Conservation (phyloP, 1,140 invertebrate species). For the Ylistrum balloti region DNA sequence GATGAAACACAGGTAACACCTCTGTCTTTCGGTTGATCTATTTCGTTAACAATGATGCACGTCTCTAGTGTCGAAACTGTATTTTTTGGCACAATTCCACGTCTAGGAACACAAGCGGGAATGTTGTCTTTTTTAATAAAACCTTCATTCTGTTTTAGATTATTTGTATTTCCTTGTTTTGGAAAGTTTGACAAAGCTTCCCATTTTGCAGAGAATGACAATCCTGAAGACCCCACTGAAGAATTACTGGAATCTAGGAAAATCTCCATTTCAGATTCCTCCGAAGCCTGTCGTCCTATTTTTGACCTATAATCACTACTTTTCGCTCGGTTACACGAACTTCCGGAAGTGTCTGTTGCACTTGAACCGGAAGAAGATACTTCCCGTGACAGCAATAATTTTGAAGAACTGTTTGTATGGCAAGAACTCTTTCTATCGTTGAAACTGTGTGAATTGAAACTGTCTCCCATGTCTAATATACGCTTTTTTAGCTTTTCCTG, state of each 20-base stretch:
- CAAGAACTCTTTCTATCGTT: not conserved
- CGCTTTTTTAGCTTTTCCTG: not conserved
- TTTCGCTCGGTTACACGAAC: not conserved
- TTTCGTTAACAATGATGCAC: not conserved
- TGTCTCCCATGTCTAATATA: not conserved
- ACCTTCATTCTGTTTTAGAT: not conserved
- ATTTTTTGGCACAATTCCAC: not conserved
- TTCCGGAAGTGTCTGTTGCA: conserved; percentile 4
- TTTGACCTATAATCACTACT: not conserved
- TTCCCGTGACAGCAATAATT: not conserved
- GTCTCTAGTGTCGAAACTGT: not conserved
- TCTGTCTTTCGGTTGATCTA: not conserved
- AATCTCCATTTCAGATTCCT: not conserved
- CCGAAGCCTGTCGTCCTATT: not conserved
- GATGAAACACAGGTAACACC: not conserved
- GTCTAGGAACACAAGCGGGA: not conserved
- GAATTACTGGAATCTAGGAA: not conserved
- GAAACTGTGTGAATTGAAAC: not conserved
- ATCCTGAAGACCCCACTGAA: not conserved
- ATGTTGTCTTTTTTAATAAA: not conserved
- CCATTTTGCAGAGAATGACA: not conserved
- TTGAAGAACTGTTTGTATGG: not conserved
- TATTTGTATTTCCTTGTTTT: not conserved
- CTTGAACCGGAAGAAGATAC: not conserved
- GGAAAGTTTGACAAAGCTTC: not conserved